Percentiles rank a stretch among this genome's conserved stretches.
These are phyloP conservation scores for Pseudopipra pipra DNA, from an alignment of 2,113 vertebrate species.

Conservation along the genomic window DNA sequence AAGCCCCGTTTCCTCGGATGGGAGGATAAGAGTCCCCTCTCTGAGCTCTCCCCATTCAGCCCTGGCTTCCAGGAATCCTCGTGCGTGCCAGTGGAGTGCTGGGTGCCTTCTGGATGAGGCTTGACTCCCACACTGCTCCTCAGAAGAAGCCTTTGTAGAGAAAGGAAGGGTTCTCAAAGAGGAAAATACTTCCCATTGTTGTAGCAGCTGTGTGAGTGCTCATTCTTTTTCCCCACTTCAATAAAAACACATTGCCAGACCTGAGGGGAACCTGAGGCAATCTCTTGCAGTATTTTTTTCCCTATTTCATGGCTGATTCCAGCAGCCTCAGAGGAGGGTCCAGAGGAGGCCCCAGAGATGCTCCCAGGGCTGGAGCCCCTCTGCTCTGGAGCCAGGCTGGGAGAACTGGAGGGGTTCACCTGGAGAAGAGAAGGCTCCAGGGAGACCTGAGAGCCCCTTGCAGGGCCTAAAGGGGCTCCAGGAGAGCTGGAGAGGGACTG, in stretches of 20 bases:
- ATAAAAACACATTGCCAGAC: not conserved
- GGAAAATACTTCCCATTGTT: not conserved
- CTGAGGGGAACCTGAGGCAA: not conserved
- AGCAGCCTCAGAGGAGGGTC: not conserved
- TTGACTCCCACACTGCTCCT: not conserved
- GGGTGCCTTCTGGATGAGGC: not conserved
- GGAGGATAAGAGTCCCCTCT: not conserved
- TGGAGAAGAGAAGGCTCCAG: not conserved
- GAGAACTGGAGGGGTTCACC: not conserved
- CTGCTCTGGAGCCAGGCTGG: not conserved
- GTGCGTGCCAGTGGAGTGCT: not conserved
- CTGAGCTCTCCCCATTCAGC: not conserved
- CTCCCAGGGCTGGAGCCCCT: not conserved
- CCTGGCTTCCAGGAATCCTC: not conserved
- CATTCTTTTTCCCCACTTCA: not conserved
- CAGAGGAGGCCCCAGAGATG: not conserved
- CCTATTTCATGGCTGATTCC: not conserved
- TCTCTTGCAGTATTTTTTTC: not conserved
- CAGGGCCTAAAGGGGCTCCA: not conserved
- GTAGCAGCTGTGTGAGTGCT: not conserved
- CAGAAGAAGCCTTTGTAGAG: not conserved
- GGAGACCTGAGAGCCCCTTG: accelerated
- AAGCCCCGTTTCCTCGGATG: accelerated
- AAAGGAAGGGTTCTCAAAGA: not conserved
- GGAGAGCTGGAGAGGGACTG: not conserved